Percentiles rank a stretch among this genome's conserved stretches.
Evolutionary conservation across 35 echinoderm and acorn worm genomes (phyloP).

Genomic region (Ptychodera flava): DNA sequence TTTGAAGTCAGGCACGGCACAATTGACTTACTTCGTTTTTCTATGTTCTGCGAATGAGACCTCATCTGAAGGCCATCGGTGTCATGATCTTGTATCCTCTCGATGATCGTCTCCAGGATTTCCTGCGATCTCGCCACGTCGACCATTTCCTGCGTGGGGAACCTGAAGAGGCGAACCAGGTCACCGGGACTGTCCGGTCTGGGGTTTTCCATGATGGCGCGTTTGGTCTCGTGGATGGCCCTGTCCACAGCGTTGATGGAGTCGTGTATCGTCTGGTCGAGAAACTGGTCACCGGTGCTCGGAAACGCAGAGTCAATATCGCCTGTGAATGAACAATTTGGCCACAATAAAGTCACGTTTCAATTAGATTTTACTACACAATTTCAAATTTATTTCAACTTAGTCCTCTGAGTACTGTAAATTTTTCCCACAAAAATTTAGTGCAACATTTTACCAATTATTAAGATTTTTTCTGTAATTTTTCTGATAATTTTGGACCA

Average conservation of each 20-base stretch:
- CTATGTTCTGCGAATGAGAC: too few species aligned
- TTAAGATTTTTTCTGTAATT: too few species aligned
- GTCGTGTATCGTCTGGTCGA: slow-evolving; percentile 38
- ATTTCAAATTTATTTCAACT: not conserved
- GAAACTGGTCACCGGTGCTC: slow-evolving; percentile 35
- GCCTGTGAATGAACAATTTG: not conserved
- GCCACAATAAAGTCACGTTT: not conserved
- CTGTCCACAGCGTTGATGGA: slow-evolving; percentile 69
- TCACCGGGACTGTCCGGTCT: slow-evolving; percentile 70
- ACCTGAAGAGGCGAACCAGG: slow-evolving; percentile 73
- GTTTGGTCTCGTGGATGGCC: slow-evolving; percentile 64
- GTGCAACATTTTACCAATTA: too few species aligned
- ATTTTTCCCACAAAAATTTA: not conserved
- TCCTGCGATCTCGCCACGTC: slow-evolving; percentile 79
- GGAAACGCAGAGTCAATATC: not conserved
- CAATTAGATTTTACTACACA: too few species aligned
- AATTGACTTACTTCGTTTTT: too few species aligned
- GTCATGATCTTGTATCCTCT: slow-evolving; percentile 66
- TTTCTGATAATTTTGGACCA: too few species aligned
- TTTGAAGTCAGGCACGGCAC: too few species aligned
- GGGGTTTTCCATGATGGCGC: slow-evolving; percentile 46
- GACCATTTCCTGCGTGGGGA: slow-evolving; percentile 63
- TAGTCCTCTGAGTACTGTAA: not conserved
- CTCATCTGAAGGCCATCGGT: slow-evolving; percentile 63
- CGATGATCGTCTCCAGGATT: slow-evolving; percentile 70